Percentiles rank a stretch among this genome's conserved stretches.
phyloP scores from a whole-genome alignment of 2,113 vertebrate genomes.

The Zingel zingel region DNA sequence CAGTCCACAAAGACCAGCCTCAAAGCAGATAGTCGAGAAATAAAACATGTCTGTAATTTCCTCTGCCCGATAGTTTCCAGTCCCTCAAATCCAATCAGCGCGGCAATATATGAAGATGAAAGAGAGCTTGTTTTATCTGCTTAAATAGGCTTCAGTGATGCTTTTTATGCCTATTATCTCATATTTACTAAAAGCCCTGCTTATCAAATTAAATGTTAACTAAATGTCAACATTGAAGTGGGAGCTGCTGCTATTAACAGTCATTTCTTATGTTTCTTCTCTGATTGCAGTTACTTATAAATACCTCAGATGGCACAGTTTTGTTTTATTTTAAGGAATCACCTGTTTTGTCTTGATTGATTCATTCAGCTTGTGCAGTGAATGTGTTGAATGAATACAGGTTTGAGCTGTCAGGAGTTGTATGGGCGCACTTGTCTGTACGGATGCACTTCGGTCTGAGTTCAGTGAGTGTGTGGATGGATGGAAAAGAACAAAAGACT shows the following conservation, averaged over 20 bases:
- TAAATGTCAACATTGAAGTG: constrained; percentile 61
- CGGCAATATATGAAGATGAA: constrained; percentile 26
- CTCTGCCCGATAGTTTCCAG: constrained; percentile 43
- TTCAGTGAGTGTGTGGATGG: constrained; percentile 20
- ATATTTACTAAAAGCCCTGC: constrained; percentile 48
- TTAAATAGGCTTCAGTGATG: constrained; percentile 46
- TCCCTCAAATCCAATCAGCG: constrained; percentile 45
- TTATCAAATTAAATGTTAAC: constrained; percentile 62
- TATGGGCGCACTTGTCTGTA: constrained; percentile 43
- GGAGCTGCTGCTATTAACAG: constrained; percentile 25
- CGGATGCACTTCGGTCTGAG: constrained; percentile 17
- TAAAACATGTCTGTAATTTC: constrained; percentile 53
- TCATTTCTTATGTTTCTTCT: constrained; percentile 41
- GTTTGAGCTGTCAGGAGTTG: constrained; percentile 22
- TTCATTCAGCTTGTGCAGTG: constrained; percentile 1
- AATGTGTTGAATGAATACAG: constrained; percentile 27
- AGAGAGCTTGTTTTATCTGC: constrained; percentile 51
- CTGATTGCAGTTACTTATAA: constrained; percentile 34
- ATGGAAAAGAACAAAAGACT: constrained; percentile 18
- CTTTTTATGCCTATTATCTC: constrained; percentile 63
- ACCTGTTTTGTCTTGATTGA: constrained; percentile 22
- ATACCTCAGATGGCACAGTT: constrained; percentile 50
- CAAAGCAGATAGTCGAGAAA: constrained; percentile 53
- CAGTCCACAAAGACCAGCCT: constrained; percentile 61
- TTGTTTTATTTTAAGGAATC: constrained; percentile 23